Base-by-base conservation (phyloP, 2,797 vertebrate genomes). In the Clarias laeviceps region DNA sequence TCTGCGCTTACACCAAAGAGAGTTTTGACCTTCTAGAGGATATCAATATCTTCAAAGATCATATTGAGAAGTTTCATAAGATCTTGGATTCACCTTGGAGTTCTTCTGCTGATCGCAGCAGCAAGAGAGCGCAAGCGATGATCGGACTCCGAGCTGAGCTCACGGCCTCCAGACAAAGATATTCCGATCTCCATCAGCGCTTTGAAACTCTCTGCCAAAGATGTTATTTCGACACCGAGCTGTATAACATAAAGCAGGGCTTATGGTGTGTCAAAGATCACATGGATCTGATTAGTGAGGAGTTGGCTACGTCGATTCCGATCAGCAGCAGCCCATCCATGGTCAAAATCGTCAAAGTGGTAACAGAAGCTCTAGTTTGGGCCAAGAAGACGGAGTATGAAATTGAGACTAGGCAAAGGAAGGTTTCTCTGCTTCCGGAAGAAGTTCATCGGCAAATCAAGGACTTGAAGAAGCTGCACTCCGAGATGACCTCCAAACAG, bases 391-490 rank as follows among this genome's bases (percentile, higher is more conserved):
- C 92, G 0, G 94, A 95, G 86, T 90, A 90, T 18, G 90, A 94
- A 85, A 94, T 95, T 2, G 92, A 94, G 72, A 92, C 94, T 2
- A 88, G 88, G 57, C 90, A 92, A 86, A 93, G 89, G 81, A 94
- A 94, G 83, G 92, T 96, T 61, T 93, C 96, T 7, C 94, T 99
- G 88, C 94, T 97, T 24, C 97, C 97, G 0, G 96, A 94, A 37
- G 92, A 95, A 82, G 94, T 99, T 80, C 94, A 96, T 86, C 92
- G 91, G 24, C 96, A 98, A 90, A 96, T 98, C 87, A 91, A 93
- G 91, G 95, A 91, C 80, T 94, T 96, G 34, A 96, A 97, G 91
- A 94, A 94, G 85, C 85, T 94, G 61, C 96, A 95, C 9, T 93
- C 93, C 1, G 94, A 94, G 59, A 90, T 97, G 88, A 90, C 93